phyloP scores from a whole-genome alignment of 2,888 invertebrate species.

The Dryadula phaetusa region DNA sequence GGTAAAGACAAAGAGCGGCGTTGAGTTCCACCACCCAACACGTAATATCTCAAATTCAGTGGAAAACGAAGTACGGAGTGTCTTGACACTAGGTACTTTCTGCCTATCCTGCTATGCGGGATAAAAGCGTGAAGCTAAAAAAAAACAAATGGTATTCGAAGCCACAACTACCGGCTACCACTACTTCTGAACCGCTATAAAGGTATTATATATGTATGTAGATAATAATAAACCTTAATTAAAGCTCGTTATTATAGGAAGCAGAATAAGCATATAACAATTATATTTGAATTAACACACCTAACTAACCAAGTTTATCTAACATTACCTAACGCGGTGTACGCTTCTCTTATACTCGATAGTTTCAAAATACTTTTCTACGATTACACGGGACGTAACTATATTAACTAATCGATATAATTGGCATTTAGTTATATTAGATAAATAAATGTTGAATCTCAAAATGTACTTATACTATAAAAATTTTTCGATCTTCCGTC shows the following conservation, averaged over 20 bases:
- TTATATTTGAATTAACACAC: slow-evolving; percentile 9
- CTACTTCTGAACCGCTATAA: too few relatives aligned
- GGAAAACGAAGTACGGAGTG: too few relatives aligned
- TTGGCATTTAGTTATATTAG: not conserved
- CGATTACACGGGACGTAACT: not conserved
- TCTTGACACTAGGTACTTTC: too few relatives aligned
- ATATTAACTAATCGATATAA: not conserved
- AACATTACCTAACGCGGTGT: not conserved
- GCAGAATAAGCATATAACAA: slow-evolving; percentile 4
- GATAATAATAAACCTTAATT: not conserved
- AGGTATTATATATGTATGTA: not conserved
- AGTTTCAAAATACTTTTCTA: not conserved
- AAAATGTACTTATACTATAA: too few relatives aligned
- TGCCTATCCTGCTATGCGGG: too few relatives aligned
- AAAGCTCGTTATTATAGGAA: not conserved
- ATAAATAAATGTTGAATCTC: not conserved
- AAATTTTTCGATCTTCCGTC: too few relatives aligned
- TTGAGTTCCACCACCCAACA: too few relatives aligned
- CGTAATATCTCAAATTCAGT: too few relatives aligned
- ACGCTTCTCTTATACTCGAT: too few relatives aligned
- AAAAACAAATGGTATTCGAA: not conserved
- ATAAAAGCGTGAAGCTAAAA: too few relatives aligned
- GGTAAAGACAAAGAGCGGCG: too few relatives aligned
- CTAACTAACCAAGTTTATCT: not conserved
- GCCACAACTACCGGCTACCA: too few relatives aligned